Evolutionary conservation across 2,113 vertebrate genomes (phyloP).

Genomic region (Alligator mississippiensis): DNA sequence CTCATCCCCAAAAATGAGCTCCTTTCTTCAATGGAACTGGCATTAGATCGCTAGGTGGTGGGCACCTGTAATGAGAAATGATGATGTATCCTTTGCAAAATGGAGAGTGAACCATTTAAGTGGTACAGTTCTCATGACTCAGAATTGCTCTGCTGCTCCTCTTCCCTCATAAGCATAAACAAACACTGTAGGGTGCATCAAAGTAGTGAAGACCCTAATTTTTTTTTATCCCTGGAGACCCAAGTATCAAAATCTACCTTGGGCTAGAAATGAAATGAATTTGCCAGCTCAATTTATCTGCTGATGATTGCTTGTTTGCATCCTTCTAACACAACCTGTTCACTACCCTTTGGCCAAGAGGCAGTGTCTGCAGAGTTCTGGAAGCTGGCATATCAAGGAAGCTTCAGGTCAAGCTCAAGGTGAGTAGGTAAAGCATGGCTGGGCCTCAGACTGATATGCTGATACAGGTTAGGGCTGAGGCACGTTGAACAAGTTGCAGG

Average conservation of each 20-base stretch:
- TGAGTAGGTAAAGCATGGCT: not conserved
- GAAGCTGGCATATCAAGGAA: not conserved
- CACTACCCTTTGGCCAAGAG: not conserved
- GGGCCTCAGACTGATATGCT: not conserved
- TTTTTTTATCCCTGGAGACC: not conserved
- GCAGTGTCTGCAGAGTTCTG: not conserved
- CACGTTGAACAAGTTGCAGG: not conserved
- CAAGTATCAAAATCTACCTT: not conserved
- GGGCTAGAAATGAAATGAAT: not conserved
- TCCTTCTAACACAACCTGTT: accelerated
- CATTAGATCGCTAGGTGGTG: not conserved
- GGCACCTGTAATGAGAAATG: not conserved
- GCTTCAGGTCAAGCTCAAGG: not conserved
- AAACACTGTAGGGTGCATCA: not conserved
- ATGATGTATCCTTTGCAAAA: not conserved
- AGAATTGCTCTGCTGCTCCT: not conserved
- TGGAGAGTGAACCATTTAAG: not conserved
- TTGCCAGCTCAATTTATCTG: accelerated
- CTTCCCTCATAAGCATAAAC: not conserved
- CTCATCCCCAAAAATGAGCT: not conserved
- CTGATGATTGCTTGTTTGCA: accelerated
- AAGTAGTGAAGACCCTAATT: not conserved
- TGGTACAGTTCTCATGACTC: not conserved
- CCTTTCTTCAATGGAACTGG: not conserved
- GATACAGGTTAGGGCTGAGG: not conserved